Base-by-base conservation (phyloP, 2,888 invertebrate species). In the Meta bourneti region DNA sequence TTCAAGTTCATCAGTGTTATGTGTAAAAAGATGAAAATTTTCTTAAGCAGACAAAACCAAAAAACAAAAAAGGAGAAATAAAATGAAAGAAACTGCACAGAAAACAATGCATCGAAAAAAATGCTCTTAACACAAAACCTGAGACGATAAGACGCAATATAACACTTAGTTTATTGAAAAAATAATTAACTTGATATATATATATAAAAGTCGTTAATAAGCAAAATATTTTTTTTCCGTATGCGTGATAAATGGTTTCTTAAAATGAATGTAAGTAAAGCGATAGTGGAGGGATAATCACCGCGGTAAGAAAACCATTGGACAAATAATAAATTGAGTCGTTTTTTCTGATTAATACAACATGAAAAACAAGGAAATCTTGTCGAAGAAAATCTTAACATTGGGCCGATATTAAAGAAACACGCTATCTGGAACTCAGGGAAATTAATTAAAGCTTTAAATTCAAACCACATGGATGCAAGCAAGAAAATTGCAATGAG, bases 151-250 rank as follows among this genome's bases (percentile, higher is more conserved):
- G 49, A 48, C 49, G 69, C 48, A 70, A 81, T 70, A 71, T 61
- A 51, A 70, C 81, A 81, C 20, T 81, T 70, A 81, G 61, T 70
- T 19, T 81, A 81, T 81, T 61, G 81, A 81, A 81, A 81, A 81
- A 81, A 70, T 71, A 81, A 81, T 81, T 81, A 81, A 81, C 70
- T 70, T 2, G 16, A 61, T 20, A n/a, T n/a, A n/a, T n/a, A n/a
- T n/a, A n/a, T n/a, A n/a, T n/a, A 19, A 20, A 79, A 79, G 52
- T 61, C 61, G 61, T 34, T 79, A 81, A 81, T 71, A 49, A 49
- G 1, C 49, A 61, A 16, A n/a, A 48, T 19, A 49, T 19, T 71
- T 71, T 79, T 49, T 81, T 70, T 49, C 16, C 54, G 70, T 71
- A 8, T 48, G 9, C 49, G 16, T 81, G 71, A 81, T 70, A 70